Conservation (phyloP, 2,888 invertebrate genomes). For the Cepaea hortensis region DNA sequence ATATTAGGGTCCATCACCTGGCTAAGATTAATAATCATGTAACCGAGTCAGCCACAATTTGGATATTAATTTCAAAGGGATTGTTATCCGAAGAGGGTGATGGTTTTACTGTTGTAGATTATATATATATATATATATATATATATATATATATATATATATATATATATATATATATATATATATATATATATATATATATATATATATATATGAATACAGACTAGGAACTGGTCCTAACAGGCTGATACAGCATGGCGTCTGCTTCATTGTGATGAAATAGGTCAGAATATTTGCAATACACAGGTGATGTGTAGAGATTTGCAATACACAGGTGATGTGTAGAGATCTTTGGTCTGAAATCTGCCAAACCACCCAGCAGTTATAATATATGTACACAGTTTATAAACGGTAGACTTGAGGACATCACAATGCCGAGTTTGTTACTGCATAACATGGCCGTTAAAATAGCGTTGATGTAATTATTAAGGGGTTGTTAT, state of each 20-base stretch:
- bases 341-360: not conserved
- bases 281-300: not conserved
- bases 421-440: too few species aligned
- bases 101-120: too few species aligned
- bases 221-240: not conserved
- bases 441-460: too few species aligned
- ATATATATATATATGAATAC: slow-evolving; percentile 22
- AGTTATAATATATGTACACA: not conserved
- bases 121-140: not conserved
- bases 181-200: slow-evolving; percentile 27
- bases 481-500: too few species aligned
- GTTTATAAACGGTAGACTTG: too few species aligned
- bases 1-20: too few species aligned
- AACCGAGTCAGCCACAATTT: too few species aligned
- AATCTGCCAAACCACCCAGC: not conserved
- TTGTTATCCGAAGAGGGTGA: too few species aligned
- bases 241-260: too few species aligned
- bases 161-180: slow-evolving; percentile 9
- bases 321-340: not conserved
- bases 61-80: too few species aligned
- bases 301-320: not conserved
- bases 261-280: slow-evolving; percentile 14
- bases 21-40: too few species aligned
- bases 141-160: slow-evolving; percentile 17
- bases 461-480: too few species aligned